phyloP scores from a whole-genome alignment of 2,113 vertebrate species.

The Oriolus oriolus region DNA sequence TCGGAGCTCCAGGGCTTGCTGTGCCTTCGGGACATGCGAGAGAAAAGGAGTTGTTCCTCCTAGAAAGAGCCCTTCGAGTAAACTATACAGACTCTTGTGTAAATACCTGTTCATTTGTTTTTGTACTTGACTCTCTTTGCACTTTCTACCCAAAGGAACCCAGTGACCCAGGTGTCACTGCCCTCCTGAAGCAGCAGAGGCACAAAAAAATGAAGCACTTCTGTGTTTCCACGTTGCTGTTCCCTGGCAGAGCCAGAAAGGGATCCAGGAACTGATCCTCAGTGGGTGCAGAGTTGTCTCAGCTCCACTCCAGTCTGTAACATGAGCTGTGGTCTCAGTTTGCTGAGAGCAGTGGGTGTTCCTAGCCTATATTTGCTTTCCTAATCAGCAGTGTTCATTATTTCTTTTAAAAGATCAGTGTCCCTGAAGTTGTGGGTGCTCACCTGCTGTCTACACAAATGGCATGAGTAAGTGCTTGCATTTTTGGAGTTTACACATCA shows the following conservation, averaged over 20 bases:
- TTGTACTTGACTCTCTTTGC: neutral
- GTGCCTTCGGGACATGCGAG: neutral
- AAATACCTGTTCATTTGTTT: neutral
- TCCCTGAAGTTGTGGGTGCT: neutral
- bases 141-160: neutral
- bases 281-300: neutral
- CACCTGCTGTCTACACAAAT: neutral
- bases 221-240: accelerated
- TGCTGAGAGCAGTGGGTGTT: neutral
- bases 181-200: neutral
- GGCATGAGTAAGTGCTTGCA: neutral
- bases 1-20: neutral
- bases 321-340: neutral
- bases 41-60: neutral
- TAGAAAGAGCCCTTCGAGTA: neutral
- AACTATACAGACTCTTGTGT: neutral
- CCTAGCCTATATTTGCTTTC: neutral
- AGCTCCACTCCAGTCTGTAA: neutral
- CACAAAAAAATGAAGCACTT: neutral
- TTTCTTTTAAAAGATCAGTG: neutral
- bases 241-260: neutral
- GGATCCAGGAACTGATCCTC: neutral
- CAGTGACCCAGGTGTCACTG: neutral
- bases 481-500: neutral
- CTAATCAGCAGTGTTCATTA: neutral